phyloP scores from a whole-genome alignment of 2,797 vertebrate genomes.

The Tauraco hartlaubi region DNA sequence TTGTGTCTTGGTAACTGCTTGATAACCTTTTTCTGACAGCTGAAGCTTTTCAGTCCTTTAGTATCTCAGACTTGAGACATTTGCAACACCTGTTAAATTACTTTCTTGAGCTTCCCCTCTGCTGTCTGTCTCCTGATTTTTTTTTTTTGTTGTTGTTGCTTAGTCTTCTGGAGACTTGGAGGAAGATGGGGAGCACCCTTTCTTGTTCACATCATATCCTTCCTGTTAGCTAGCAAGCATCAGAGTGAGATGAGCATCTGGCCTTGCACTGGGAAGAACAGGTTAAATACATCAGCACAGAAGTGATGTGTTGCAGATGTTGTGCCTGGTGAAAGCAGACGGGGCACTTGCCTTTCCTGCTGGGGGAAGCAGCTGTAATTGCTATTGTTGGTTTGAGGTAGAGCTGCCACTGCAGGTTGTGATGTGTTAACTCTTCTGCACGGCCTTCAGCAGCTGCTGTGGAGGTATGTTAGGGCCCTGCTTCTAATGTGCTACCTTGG shows the following conservation, averaged over 20 bases:
- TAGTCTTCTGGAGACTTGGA: no score
- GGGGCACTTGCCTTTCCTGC: fast-evolving
- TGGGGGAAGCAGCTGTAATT: background rate
- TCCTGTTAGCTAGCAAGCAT: background rate
- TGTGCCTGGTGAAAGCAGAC: background rate
- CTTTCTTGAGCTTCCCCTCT: background rate
- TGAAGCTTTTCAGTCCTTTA: background rate
- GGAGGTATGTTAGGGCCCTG: background rate
- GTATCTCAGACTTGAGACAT: background rate
- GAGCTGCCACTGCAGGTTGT: background rate
- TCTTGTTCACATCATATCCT: background rate
- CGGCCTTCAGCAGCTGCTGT: fast-evolving
- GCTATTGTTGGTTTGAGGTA: no score
- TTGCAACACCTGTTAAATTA: background rate
- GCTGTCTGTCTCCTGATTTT: background rate
- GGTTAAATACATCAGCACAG: background rate
- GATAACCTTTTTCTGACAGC: background rate
- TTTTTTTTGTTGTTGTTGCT: background rate
- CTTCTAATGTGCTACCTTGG: background rate
- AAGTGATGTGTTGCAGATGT: background rate
- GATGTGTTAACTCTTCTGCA: background rate
- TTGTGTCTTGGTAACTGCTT: background rate
- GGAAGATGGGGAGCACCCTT: background rate
- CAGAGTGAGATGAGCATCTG: background rate
- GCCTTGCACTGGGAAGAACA: background rate